Base-by-base conservation (phyloP, 2,113 vertebrate genomes). In the Synodontis membranacea region DNA sequence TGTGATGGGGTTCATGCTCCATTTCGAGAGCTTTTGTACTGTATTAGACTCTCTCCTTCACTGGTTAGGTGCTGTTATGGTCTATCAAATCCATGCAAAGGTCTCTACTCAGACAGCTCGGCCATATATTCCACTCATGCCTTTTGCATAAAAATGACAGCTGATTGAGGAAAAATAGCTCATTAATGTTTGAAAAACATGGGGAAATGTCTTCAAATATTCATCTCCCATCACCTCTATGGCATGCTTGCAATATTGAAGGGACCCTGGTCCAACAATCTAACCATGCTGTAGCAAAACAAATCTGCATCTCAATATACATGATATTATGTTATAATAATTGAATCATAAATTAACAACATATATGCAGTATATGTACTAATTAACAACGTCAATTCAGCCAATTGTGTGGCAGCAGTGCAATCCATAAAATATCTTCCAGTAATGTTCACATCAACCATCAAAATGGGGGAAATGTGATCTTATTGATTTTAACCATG, bases 21-120 rank as follows among this genome's bases (percentile, higher is more conserved):
- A 21, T 60, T 58, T 56, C 48, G 28, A 85, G 11, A n/a, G 28
- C 31, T 37, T 85, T 46, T 88, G 66, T 80, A 89, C 75, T 19
- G 80, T 46, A 66, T 84, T 81, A 62, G 19, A 46, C 37, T 31
- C 25, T 74, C 46, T 42, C 42, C 82, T 76, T 72, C 76, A 62
- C 54, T 85, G 54, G 75, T 76, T 88, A 28, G 4, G 39, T 42
- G 70, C 78, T 37, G 31, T 74, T 75, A 75, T 56, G 17, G 42
- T 60, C 17, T 50, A 80, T 83, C n/a, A 84, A 86, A 72, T 79
- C 74, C 85, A 85, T 28, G 54, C 84, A 82, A 70, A 79, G 60
- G 60, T 74, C 23, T 72, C 60, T 85, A 70, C 86, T 82, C 85
- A 70, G 54, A 62, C 46, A 72, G 17, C 42, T 62, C 14, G 6